Evolutionary conservation across 2,797 vertebrate genomes (phyloP), one percentile per base, ranked within the genome.

Genomic region (Microhierax caerulescens): DNA sequence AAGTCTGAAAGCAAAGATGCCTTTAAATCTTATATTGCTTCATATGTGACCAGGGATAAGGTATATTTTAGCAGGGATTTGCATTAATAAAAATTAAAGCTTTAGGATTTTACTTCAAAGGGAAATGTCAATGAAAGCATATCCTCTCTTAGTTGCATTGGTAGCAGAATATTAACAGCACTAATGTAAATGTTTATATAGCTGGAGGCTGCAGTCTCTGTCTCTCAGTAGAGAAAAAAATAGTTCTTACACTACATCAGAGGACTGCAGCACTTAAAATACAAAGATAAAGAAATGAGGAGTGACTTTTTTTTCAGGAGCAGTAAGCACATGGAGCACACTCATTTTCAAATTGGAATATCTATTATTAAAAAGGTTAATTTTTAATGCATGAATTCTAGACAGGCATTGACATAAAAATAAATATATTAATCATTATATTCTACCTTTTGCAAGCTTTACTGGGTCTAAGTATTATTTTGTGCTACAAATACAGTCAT

Each of bases 51-150:
- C 79, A 91, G 8, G 94, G 95, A 97, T 93, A 94, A 93, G n/a
- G 70, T 78, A 95, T 82, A 90, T 96, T 96, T 96, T 81, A 91
- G 27, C 13, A 77, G 43, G 85, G 85, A 96, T 95, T 93, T 93
- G 50, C 95, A 96, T 97, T 95, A 93, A 94, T 95, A 93, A 93
- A 96, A 96, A 92, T 85, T 80, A 97, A 96, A 95, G 76, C 91
- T 95, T 90, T 74, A 93, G 30, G 92, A 95, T 95, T 96, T 91
- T 77, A 95, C 69, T 96, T 94, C 90, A 96, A 95, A 97, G 92
- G 36, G 59, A 95, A 95, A 94, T 76, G 77, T 75, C 93, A 61
- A 28, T 65, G 88, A 92, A 95, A 87, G 81, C 54, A 36, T 93
- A 95, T 90, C 73, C 94, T 91, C 43, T 90, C 86, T 92, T 93